Conservation (phyloP, 2,113 vertebrate genomes). For the Carettochelys insculpta region DNA sequence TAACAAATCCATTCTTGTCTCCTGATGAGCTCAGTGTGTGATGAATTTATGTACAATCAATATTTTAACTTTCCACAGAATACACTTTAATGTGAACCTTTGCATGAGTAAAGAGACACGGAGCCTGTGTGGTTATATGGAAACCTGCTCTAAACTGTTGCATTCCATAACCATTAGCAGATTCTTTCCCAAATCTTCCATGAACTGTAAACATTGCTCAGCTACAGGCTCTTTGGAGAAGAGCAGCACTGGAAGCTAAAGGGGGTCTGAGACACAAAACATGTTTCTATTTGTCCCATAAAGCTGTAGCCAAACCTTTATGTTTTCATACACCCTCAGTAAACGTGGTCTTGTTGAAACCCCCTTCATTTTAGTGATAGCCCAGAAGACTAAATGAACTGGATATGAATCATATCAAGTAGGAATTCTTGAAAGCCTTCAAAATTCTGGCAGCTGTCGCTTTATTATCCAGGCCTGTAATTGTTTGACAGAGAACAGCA, state of each 20-base stretch:
- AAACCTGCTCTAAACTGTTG: neutral
- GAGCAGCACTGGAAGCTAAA: neutral
- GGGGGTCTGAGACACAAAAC: neutral
- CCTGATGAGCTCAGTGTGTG: neutral
- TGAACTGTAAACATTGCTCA: neutral
- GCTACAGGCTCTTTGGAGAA: neutral
- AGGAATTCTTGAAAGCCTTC: neutral
- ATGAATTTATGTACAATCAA: neutral
- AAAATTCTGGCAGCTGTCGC: neutral
- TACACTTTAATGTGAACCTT: neutral
- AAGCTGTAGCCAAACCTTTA: neutral
- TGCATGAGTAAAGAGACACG: neutral
- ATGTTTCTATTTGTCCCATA: neutral
- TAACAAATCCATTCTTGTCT: neutral
- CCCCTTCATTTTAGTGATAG: neutral
- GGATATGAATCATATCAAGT: neutral
- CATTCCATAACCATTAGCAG: neutral
- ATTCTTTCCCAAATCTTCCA: neutral
- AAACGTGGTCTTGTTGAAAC: neutral
- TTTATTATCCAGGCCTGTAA: neutral
- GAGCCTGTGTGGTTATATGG: neutral
- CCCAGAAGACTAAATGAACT: neutral
- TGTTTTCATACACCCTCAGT: neutral
- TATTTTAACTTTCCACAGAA: neutral
- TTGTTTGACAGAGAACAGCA: neutral